Base-by-base conservation (phyloP, 2,797 vertebrate species). In the Acanthurus lineatus region DNA sequence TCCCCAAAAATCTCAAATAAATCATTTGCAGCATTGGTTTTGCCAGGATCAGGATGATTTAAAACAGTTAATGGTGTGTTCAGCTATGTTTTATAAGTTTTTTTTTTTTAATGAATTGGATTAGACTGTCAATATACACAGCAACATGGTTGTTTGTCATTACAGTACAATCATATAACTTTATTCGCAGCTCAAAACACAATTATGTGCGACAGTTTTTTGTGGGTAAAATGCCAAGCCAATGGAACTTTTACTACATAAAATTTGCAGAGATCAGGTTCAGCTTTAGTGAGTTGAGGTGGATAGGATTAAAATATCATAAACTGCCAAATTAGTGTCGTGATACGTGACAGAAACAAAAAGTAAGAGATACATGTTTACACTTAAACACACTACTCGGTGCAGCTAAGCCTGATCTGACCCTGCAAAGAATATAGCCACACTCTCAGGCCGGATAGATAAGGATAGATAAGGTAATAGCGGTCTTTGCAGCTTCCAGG, bases 241-340 rank as follows among this genome's bases (percentile, higher is more conserved):
- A 56, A 1, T 51, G 25, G 16, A 16, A 25, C 9, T 45, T 19
- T n/a, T 25, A 1, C 28, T 2, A 25, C 19, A 17, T 15, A 9
- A 15, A 61, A 42, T 9, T 65, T 12, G 44, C 42, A 19, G 9
- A 15, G 15, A 65, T 77, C 63, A 35, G 45, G 73, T 66, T 42
- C 65, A 78, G 20, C 28, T 62, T 28, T 1, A 38, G 25, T 10
- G 2, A 35, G 16, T 38, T 12, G 45, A 62, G 57, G 19, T 28
- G 35, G 10, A 52, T 16, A n/a, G 8, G 60, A 54, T 84, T 81
- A 65, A 58, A 5, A 40, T 10, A 9, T 69, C 3, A 82, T 49
- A 65, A 60, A 28, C 16, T 15, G 44, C 59, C 56, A 25, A 63
- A 68, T 35, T 2, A 11, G 59, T 52, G 40, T n/a, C 66, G 60